A percentile compares a stretch with the other conserved stretches of the same genome.
These are phyloP conservation scores for Neocrepidodera transversa DNA, from an alignment of 2,888 invertebrate genomes.

Conservation along the genomic window DNA sequence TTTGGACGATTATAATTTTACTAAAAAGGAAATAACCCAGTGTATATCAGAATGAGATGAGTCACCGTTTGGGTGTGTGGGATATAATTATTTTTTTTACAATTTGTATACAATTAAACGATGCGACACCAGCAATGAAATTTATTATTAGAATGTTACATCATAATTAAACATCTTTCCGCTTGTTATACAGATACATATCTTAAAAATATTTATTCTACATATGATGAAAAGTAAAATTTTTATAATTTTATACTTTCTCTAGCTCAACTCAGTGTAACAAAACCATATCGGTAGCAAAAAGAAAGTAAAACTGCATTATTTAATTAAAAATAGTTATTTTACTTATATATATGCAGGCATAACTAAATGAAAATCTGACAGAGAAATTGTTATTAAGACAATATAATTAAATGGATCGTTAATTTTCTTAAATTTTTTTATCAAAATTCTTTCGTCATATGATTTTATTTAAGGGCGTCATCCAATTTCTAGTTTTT, in stretches of 20 bases:
- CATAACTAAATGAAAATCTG: not conserved
- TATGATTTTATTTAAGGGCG: too few relatives aligned
- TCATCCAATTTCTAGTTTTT: too few relatives aligned
- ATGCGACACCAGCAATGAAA: conserved; percentile 3
- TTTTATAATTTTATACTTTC: conserved; percentile 11
- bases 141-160: conserved; percentile 20
- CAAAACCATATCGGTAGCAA: conserved; percentile 20
- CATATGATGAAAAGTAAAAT: conserved; percentile 5
- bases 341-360: not conserved
- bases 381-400: not conserved
- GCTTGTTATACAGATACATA: too few relatives aligned
- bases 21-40: conserved; percentile 28
- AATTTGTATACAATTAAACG: conserved; percentile 19
- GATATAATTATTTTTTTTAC: conserved; percentile 13
- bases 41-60: conserved; percentile 19
- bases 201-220: too few relatives aligned
- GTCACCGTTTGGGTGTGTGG: conserved; percentile 16
- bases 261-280: conserved; percentile 17
- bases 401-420: not conserved
- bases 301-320: conserved; percentile 13
- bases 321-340: not conserved
- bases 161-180: too few relatives aligned
- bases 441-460: too few relatives aligned
- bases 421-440: not conserved
- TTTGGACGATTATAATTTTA: conserved; percentile 10